phyloP scores from a whole-genome alignment of 2,113 vertebrate species.

The Hassar affinis region DNA sequence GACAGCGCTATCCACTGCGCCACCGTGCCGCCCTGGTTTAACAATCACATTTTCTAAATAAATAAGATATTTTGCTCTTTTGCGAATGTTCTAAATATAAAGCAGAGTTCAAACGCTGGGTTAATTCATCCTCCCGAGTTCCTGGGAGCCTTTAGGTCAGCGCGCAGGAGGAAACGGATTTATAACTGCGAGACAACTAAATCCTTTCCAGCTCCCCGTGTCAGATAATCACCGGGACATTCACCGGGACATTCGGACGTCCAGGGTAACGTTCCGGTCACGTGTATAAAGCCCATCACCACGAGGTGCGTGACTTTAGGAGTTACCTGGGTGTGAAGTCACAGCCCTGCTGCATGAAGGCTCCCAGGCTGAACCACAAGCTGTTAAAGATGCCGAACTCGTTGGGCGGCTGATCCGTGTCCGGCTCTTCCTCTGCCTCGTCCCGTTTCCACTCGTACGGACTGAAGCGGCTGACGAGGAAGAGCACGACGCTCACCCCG shows the following conservation, averaged over 20 bases:
- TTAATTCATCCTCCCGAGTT: neutral
- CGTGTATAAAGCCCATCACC: too few species aligned
- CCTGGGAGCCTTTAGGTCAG: neutral
- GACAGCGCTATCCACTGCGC: too few species aligned
- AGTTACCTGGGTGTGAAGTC: slow-evolving; percentile 97
- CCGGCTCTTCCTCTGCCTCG: slow-evolving; percentile 91
- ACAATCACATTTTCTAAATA: neutral
- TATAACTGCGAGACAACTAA: neutral
- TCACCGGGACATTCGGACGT: neutral
- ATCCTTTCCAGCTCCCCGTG: neutral
- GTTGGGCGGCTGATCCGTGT: slow-evolving; percentile 94
- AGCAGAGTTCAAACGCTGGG: neutral
- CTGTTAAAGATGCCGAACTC: slow-evolving; percentile 99
- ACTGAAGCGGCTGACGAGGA: slow-evolving; percentile 98
- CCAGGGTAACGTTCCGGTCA: too few species aligned
- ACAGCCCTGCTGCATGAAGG: slow-evolving; percentile 99
- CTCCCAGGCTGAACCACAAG: slow-evolving; percentile 98
- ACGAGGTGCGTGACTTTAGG: too few species aligned
- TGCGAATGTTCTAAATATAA: neutral
- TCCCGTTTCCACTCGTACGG: slow-evolving; percentile 98
- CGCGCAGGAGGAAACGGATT: neutral
- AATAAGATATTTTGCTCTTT: neutral
- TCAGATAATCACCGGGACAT: neutral
- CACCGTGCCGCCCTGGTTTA: too few species aligned
- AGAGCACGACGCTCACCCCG: slow-evolving; percentile 98